A percentile compares a stretch with the other conserved stretches of the same genome.
These are phyloP conservation scores for Gadopsis bispinosus DNA, from an alignment of 2,797 vertebrate species.

Conservation along the genomic window DNA sequence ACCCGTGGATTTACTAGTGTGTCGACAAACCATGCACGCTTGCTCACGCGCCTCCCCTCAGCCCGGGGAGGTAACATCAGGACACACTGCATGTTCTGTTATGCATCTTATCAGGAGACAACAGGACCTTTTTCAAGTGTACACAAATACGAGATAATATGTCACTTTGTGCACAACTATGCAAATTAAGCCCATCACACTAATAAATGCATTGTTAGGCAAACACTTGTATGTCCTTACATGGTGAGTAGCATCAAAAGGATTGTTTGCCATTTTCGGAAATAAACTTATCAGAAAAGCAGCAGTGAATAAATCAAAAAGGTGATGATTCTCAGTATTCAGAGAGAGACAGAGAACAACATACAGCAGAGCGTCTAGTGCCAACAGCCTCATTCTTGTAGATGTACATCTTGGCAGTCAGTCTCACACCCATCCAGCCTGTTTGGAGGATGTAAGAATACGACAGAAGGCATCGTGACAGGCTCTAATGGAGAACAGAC, in stretches of 20 bases:
- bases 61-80: constrained; percentile 45
- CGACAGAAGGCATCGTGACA: constrained; percentile 61
- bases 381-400: constrained; percentile 56
- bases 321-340: constrained; percentile 34
- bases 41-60: constrained; percentile 41
- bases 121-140: constrained; percentile 30
- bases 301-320: constrained; percentile 47
- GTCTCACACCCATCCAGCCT: constrained; percentile 36
- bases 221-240: no score
- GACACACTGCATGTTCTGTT: constrained; percentile 45
- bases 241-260: no score
- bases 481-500: constrained; percentile 69
- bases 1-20: constrained; percentile 71
- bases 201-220: no score
- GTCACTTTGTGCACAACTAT: constrained; percentile 2
- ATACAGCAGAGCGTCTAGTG: constrained; percentile 43
- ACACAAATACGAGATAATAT: constrained; percentile 36
- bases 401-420: constrained; percentile 60
- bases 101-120: constrained; percentile 53
- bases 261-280: no score
- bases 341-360: constrained; percentile 33
- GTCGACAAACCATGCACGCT: constrained; percentile 49
- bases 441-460: constrained; percentile 41
- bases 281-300: constrained; percentile 4
- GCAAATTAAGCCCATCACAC: no score